Evolutionary conservation across 92 coral and sea anemone genomes (phyloP).

Genomic region (Micromussa lordhowensis): DNA sequence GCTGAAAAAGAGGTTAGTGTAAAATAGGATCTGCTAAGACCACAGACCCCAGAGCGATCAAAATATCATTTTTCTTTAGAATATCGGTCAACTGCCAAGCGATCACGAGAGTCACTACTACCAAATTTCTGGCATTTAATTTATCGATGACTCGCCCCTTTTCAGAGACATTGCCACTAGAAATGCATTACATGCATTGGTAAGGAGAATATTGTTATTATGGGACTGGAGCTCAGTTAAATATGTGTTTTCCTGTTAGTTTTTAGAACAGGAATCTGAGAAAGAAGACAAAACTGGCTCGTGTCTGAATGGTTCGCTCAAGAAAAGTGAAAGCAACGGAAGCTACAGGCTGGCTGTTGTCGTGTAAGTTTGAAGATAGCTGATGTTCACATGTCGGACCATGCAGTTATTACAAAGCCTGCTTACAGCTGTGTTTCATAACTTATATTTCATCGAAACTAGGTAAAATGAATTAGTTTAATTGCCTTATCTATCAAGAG

Average conservation of each 20-base stretch:
- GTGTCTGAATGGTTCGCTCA: conserved; percentile 20
- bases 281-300: neutral
- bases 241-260: neutral
- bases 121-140: no score
- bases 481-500: no score
- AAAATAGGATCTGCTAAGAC: neutral
- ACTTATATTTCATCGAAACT: no score
- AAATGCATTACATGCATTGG: neutral
- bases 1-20: conserved; percentile 46
- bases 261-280: conserved; percentile 35
- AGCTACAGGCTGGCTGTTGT: conserved; percentile 61
- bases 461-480: no score
- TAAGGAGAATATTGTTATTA: neutral
- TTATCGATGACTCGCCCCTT: no score
- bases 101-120: no score
- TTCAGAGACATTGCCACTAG: no score
- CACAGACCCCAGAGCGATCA: no score
- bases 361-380: conserved; percentile 43
- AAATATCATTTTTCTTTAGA: no score
- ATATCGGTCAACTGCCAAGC: no score
- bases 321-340: conserved; percentile 29
- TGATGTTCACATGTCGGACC: neutral
- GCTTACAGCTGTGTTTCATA: no score
- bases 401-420: no score
- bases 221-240: neutral